Evolutionary conservation across 1,140 invertebrate species (phyloP).

Genomic region (Samia ricini): DNA sequence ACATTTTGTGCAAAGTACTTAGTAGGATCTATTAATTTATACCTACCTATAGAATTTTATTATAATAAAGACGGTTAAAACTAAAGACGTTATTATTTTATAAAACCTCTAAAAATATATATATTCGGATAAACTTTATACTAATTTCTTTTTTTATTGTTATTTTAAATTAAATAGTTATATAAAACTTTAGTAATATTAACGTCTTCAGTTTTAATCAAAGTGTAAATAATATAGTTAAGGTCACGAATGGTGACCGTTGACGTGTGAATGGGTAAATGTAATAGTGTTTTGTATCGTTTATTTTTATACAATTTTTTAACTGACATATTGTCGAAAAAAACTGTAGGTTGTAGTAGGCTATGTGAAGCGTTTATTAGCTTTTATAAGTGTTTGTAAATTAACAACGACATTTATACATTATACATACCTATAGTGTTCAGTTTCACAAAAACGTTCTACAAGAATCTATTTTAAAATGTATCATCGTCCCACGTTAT

Average conservation of each 20-base stretch:
- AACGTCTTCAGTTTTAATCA: background rate
- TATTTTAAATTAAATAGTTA: background rate
- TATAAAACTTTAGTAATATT: background rate
- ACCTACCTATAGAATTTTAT: slow-evolving; percentile 55
- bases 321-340: slow-evolving; percentile 65
- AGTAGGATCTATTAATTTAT: slow-evolving; percentile 77
- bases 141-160: too few relatives aligned
- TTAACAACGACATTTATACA: slow-evolving; percentile 16
- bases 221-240: background rate
- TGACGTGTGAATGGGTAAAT: background rate
- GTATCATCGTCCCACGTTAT: background rate
- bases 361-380: slow-evolving; percentile 30
- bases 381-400: slow-evolving; percentile 28
- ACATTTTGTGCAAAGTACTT: slow-evolving; percentile 76
- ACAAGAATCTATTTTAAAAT: background rate
- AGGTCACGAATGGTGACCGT: background rate
- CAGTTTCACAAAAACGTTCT: background rate
- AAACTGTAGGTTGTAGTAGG: slow-evolving; percentile 45
- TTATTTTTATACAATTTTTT: slow-evolving; percentile 62
- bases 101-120: background rate
- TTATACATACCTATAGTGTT: background rate
- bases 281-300: slow-evolving; percentile 32
- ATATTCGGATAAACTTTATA: too few relatives aligned
- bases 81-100: background rate
- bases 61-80: slow-evolving; percentile 25